Evolutionary conservation across 2,888 invertebrate species (phyloP), one percentile per base, ranked within the genome.

Genomic region (Heliconius sara): DNA sequence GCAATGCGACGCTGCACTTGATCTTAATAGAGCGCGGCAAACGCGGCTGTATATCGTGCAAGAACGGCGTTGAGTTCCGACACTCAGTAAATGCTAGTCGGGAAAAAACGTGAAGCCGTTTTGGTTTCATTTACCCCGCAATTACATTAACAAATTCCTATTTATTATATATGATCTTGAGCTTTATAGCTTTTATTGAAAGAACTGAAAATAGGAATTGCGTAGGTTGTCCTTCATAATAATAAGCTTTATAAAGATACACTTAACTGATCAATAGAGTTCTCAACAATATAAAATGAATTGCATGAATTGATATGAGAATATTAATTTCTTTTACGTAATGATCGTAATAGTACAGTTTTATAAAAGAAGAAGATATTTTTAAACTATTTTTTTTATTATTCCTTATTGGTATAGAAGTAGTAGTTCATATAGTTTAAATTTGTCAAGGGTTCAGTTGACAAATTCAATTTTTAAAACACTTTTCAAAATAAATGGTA

Each of bases 161-260:
- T 16, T 19, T 16, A 47, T 47, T 16, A 47, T 6, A 47, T 16
- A 6, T 47, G 16, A 16, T 47, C 0, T 66, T 30, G 13, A 66
- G 16, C 7, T 30, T 1, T 60, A 10, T n/a, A 60, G 60, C 60
- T 10, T 10, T 60, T 19, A 25, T 25, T 3, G 2, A 25, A 63
- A 1, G 57, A 57, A 57, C 19, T 57, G 22, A 9, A 63, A 25
- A 25, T 25, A 12, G 10, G 1, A 2, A 63, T 25, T 25, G 63
- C 60, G 60, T 63, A n/a, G 63, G n/a, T 63, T 63, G 63, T 63
- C 63, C 25, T 63, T 63, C n/a, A 63, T n/a, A 25, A 25, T 63
- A 63, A 25, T n/a, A 9, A 63, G 13, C 63, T 63, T 25, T 63
- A 63, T 25, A 63, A 63, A 63, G 22, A 63, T 63, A 63, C 60